phyloP scores from a whole-genome alignment of 1,140 invertebrate species.

The Lanistes nyassanus region DNA sequence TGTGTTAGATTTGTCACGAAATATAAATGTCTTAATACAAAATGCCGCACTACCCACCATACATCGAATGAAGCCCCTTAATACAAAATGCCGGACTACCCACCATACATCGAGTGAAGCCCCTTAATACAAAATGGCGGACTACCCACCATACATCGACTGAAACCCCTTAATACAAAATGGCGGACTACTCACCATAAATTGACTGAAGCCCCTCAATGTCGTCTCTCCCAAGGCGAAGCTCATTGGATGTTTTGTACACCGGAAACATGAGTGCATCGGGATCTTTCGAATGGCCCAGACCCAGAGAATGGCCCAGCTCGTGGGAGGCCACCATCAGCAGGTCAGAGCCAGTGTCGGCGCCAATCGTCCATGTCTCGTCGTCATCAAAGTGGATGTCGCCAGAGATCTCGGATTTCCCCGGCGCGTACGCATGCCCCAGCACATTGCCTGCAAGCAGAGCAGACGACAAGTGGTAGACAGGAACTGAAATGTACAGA shows the following conservation, averaged over 20 bases:
- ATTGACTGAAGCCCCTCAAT: conserved; percentile 57
- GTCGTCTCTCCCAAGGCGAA: conserved; percentile 55
- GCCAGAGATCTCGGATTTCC: conserved; percentile 75
- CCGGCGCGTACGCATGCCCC: conserved; percentile 63
- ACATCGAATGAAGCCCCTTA: too few species aligned
- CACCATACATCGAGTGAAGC: too few species aligned
- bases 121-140: too few species aligned
- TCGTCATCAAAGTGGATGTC: conserved; percentile 68
- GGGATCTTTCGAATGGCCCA: conserved; percentile 49
- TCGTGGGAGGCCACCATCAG: conserved; percentile 58
- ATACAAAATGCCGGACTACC: too few species aligned
- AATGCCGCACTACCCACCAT: too few species aligned
- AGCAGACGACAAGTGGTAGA: background rate
- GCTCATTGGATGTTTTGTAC: conserved; percentile 38
- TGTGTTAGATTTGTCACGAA: too few species aligned
- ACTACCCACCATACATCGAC: too few species aligned
- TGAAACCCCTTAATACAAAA: too few species aligned
- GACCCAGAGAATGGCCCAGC: conserved; percentile 59
- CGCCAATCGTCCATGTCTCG: conserved; percentile 47
- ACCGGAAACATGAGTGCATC: conserved; percentile 56
- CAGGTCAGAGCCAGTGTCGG: conserved; percentile 26
- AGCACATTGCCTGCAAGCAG: conserved; percentile 40
- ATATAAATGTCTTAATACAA: too few species aligned
- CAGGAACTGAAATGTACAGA: background rate
- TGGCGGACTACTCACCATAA: conserved; percentile 53